Evolutionary conservation across 2,797 vertebrate species (phyloP).

Genomic region (Atherinosoma microstoma): DNA sequence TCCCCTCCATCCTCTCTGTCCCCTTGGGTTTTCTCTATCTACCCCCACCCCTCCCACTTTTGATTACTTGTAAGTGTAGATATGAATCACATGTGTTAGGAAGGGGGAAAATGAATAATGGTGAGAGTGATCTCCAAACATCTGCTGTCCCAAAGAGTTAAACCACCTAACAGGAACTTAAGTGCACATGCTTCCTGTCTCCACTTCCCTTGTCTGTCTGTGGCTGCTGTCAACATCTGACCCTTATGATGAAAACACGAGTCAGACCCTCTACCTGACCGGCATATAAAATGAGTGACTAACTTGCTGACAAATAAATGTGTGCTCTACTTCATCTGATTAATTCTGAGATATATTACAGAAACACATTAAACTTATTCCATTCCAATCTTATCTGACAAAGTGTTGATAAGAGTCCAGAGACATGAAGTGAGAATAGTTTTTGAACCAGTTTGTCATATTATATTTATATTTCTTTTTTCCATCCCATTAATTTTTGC

Average conservation of each 20-base stretch:
- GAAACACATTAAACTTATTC: constrained; percentile 3
- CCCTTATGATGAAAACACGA: constrained; percentile 39
- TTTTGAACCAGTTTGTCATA: background rate
- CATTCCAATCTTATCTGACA: background rate
- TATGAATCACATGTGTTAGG: constrained; percentile 58
- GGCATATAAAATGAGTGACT: background rate
- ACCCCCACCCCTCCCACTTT: constrained; percentile 12
- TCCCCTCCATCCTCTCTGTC: constrained; percentile 22
- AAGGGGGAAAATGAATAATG: constrained; percentile 27
- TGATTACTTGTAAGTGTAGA: constrained; percentile 49
- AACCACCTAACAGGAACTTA: constrained; percentile 65
- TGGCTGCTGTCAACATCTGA: constrained; percentile 51
- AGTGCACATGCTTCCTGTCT: constrained; percentile 65
- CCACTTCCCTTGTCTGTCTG: constrained; percentile 59
- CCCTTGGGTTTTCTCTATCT: constrained; percentile 49
- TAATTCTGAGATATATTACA: background rate
- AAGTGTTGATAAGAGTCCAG: background rate
- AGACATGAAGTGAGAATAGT: background rate
- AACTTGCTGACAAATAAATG: background rate
- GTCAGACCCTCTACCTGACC: constrained; percentile 5
- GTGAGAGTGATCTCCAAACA: constrained; percentile 31
- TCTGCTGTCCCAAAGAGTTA: constrained; percentile 59
- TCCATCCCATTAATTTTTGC: constrained; percentile 3
- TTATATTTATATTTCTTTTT: background rate
- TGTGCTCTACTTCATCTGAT: constrained; percentile 9